Base-by-base conservation (phyloP, 1,140 invertebrate genomes). In the Diprion similis region DNA sequence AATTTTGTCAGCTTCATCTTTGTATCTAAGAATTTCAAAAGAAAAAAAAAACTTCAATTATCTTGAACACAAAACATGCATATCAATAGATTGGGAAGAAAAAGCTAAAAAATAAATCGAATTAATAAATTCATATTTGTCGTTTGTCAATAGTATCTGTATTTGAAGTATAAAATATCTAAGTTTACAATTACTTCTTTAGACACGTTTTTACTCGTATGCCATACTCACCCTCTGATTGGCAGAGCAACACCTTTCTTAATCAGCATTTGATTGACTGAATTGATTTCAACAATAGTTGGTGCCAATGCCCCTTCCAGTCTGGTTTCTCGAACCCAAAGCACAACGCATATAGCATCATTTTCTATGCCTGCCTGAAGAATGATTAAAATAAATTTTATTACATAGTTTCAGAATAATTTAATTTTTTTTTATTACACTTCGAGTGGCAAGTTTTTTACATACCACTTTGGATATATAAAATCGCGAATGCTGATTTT, bases 161-260 rank as follows among this genome's bases (percentile, higher is more conserved):
- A 37, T 37, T 37, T 37, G 24, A 37, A 37, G 24, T 37, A 37
- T 37, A 37, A 37, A 37, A 37, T 37, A 37, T 0, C 24, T 37
- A 37, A 37, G 24, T 6, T 37, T 37, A 37, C 2, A 37, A 37
- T 37, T 37, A 37, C 24, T 37, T 37, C 24, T 37, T 68, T n/a
- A 68, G 1, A 15, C 67, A 37, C 24, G 24, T 37, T 37, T 37
- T 37, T 6, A 6, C 6, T 3, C 24, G 13, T 47, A 3, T 46
- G 10, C 24, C 66, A 73, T 66, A 76, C 72, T 10, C 79, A 87
- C 82, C 81, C 76, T 79, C 81, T 85, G 68, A 91, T 85, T 0
- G 90, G 89, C 24, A 92, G 83, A 0, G 88, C 91, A n/a, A 90
- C 75, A 0, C 91, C 91, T 66, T 86, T 81, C 1, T 91, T 86